Conservation (phyloP, 2,797 vertebrate species). For the Enteromius fasciolatus region DNA sequence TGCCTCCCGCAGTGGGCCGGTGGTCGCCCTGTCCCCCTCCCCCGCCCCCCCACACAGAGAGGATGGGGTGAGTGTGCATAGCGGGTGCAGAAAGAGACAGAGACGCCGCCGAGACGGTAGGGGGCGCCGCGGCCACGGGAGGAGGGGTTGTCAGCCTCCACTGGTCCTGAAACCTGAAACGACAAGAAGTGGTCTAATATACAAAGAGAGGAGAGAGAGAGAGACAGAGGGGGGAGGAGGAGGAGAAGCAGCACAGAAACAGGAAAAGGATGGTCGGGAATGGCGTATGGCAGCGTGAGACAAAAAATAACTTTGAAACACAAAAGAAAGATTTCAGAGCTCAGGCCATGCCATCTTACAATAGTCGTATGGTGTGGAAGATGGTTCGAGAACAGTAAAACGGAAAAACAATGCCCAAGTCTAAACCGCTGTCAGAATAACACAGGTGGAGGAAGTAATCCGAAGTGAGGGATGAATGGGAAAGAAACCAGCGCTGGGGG, state of each 20-base stretch:
- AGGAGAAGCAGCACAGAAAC: constrained; percentile 9
- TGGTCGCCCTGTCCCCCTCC: constrained; percentile 82
- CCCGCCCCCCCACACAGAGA: constrained; percentile 78
- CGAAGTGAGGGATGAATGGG: constrained; percentile 52
- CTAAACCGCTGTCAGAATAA: constrained; percentile 27
- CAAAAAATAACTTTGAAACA: constrained; percentile 58
- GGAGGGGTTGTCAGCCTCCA: constrained; percentile 86
- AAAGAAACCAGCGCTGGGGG: constrained; percentile 64
- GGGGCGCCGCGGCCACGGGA: constrained; percentile 82
- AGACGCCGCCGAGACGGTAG: constrained; percentile 83
- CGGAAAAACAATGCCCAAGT: constrained; percentile 36
- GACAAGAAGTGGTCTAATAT: constrained; percentile 89
- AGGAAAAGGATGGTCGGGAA: constrained; percentile 57
- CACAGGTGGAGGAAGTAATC: constrained; percentile 36
- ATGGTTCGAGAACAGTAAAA: constrained; percentile 40
- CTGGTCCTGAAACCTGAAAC: constrained; percentile 89
- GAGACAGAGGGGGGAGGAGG: constrained; percentile 22
- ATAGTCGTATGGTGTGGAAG: constrained; percentile 48
- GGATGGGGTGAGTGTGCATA: constrained; percentile 87
- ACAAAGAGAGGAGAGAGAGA: constrained; percentile 72
- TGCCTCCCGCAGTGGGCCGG: constrained; percentile 77
- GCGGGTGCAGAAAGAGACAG: constrained; percentile 85
- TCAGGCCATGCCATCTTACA: constrained; percentile 60
- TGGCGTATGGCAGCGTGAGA: constrained; percentile 67
- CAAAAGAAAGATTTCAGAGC: constrained; percentile 39